Conservation (phyloP, 2,797 vertebrate genomes). For the Sebastes variabilis region DNA sequence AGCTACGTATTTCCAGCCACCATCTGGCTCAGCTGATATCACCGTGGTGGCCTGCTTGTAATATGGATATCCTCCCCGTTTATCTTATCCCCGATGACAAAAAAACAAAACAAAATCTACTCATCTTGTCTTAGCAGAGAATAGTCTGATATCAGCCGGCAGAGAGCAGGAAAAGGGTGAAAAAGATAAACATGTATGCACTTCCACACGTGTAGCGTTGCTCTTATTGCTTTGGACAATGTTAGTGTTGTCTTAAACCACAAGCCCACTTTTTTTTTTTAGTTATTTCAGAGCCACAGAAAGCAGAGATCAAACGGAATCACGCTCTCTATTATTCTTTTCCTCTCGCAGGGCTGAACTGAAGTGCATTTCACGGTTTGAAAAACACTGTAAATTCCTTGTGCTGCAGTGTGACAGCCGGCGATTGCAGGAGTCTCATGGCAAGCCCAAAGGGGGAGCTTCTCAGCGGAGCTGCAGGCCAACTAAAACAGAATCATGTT, state of each 20-base stretch:
- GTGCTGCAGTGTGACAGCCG: constrained; percentile 63
- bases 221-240: constrained; percentile 37
- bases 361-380: constrained; percentile 63
- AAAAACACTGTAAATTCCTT: constrained; percentile 66
- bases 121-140: constrained; percentile 60
- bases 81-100: constrained; percentile 52
- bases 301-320: constrained; percentile 59
- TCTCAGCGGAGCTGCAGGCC: constrained; percentile 71
- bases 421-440: constrained; percentile 57
- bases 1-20: constrained; percentile 61
- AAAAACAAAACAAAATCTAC: constrained; percentile 40
- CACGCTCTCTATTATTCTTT: constrained; percentile 57
- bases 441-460: constrained; percentile 57
- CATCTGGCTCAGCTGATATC: constrained; percentile 77
- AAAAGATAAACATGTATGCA: constrained; percentile 59
- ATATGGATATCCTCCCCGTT: constrained; percentile 38
- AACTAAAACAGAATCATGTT: constrained; percentile 83
- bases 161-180: constrained; percentile 43
- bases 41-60: constrained; percentile 5
- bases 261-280: neutral
- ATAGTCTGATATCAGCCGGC: constrained; percentile 33
- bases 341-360: constrained; percentile 52
- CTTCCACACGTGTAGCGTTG: neutral
- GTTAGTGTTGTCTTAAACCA: constrained; percentile 46
- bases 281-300: constrained; percentile 44